Evolutionary conservation across 1,140 invertebrate species (phyloP).

Genomic region (Drosophila prosaltans): DNA sequence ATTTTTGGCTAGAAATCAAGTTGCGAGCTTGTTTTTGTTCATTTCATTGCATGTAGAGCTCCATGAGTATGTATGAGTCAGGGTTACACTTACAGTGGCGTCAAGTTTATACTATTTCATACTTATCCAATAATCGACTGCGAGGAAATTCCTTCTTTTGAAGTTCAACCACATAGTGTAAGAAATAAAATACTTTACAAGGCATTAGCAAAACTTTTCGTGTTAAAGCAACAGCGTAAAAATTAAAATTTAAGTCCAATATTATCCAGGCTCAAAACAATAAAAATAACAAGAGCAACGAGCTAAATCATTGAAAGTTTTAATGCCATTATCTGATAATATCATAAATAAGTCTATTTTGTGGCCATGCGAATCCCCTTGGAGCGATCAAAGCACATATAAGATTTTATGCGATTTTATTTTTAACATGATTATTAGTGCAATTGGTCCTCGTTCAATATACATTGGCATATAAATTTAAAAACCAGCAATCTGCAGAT

Average conservation of each 20-base stretch:
- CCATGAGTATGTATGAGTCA: constrained; percentile 1
- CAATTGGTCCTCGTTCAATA: constrained; percentile 41
- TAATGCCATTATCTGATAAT: constrained; percentile 13
- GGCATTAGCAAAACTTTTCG: background rate
- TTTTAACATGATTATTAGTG: constrained; percentile 63
- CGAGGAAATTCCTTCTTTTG: background rate
- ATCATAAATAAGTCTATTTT: constrained; percentile 36
- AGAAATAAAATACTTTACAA: background rate
- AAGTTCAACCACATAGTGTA: background rate
- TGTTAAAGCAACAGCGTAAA: background rate
- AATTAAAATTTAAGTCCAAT: background rate
- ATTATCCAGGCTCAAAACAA: constrained; percentile 1
- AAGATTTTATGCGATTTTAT: constrained; percentile 11
- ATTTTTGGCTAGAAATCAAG: constrained; percentile 17
- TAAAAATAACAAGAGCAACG: constrained; percentile 20
- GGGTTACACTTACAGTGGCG: constrained; percentile 14
- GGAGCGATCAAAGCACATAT: background rate
- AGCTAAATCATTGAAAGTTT: constrained; percentile 24
- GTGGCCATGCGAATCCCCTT: background rate
- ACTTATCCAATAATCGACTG: background rate
- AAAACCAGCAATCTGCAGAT: background rate
- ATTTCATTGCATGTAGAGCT: background rate
- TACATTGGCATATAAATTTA: constrained; percentile 21
- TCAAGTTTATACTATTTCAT: constrained; percentile 7
- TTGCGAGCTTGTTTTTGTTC: background rate